A percentile compares a stretch with the other conserved stretches of the same genome.
phyloP scores from a whole-genome alignment of 2,113 vertebrate genomes.

The Girardinichthys multiradiatus region DNA sequence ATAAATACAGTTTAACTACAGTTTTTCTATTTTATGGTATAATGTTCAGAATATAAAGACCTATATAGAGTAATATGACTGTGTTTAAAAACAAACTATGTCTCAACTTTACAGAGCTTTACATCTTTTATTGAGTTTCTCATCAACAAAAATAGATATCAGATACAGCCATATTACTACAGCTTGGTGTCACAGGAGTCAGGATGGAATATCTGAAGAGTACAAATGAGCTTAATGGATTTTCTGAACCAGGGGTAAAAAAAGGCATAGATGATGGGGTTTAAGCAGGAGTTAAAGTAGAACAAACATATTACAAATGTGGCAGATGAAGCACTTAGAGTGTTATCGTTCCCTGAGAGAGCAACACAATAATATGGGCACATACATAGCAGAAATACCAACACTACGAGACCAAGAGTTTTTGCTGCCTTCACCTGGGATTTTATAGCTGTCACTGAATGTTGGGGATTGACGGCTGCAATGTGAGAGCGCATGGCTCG shows the following conservation, averaged over 20 bases:
- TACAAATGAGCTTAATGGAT: neutral
- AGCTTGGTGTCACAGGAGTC: neutral
- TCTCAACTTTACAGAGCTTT: neutral
- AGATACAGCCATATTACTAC: no score
- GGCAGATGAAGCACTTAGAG: neutral
- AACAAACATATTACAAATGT: slow-evolving; percentile 12
- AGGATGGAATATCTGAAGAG: neutral
- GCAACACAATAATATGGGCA: slow-evolving; percentile 26
- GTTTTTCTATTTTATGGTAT: neutral
- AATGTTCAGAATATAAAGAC: neutral
- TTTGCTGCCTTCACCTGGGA: slow-evolving; percentile 39
- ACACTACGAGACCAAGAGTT: slow-evolving; percentile 25
- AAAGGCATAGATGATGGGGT: slow-evolving; percentile 31
- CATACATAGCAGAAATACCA: slow-evolving; percentile 16
- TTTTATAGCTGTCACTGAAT: neutral
- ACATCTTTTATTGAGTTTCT: neutral
- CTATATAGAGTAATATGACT: neutral
- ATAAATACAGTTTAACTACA: no score
- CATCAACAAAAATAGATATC: neutral
- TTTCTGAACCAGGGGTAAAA: slow-evolving; percentile 1
- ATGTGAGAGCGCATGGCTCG: neutral
- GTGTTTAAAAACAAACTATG: neutral
- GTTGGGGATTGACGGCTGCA: neutral
- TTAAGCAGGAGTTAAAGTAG: slow-evolving; percentile 34
- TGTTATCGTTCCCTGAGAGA: neutral